Base-by-base conservation (phyloP, 2,797 vertebrate genomes). In the Perdix hodgsoniae region DNA sequence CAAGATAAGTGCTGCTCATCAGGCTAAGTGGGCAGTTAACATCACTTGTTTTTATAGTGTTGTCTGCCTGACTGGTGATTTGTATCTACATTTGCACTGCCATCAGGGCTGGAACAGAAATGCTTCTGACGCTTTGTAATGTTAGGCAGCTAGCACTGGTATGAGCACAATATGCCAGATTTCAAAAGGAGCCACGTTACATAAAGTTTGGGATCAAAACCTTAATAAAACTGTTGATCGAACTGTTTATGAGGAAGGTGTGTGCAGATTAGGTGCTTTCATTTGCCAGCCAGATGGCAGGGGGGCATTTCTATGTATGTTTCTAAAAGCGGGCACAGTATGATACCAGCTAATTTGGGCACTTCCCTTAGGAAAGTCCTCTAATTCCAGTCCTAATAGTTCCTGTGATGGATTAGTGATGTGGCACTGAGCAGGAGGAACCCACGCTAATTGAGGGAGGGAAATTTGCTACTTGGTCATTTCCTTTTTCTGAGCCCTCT, bases 21-120 rank as follows among this genome's bases (percentile, higher is more conserved):
- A 70, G 50, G 50, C 29, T 70, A 66, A 80, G 45, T n/a, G 70
- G 78, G 40, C 74, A 57, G 79, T 91, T 90, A 70, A n/a, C 52
- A 59, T 45, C 86, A 14, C 31, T 66, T 42, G 54, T 1, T 27
- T 66, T 66, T 61, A 37, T 63, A 33, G 42, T 57, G 9, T 50
- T 17, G 52, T 15, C 57, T 33, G 71, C 45, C 61, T 42, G 42
- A 4, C n/a, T 56, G 71, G 23, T 71, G 73, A 2, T 78, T 40
- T 35, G 29, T 49, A 26, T 33, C 82, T 86, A 47, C 42, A 2
- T 63, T n/a, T 40, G 13, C 21, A 1, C 44, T 45, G 72, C 71
- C 47, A 5, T 6, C 29, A 35, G 29, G n/a, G 45, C 72, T 40
- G 72, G 14, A 6, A 7, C 56, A 27, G 47, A 35, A 9, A 24